A percentile compares a stretch with the other conserved stretches of the same genome.
Conservation (phyloP, 1,140 invertebrate species). For the honey bee (Apis mellifera) region Amel_HAv3.1 CM009941.2:15682501-15683000, state of each 20-base stretch:
- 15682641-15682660: no score
- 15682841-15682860: background rate
- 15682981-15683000: background rate
- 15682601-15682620: no score
- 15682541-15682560: no score
- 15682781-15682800: conserved; percentile 76
- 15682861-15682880: background rate
- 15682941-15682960: conserved; percentile 5
- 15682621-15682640: no score
- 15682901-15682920: background rate
- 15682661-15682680: conserved; percentile 49
- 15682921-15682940: background rate
- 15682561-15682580: no score
- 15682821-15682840: conserved; percentile 17
- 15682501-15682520: background rate
- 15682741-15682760: conserved; percentile 70
- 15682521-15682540: no score
- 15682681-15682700: conserved; percentile 60
- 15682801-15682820: conserved; percentile 31
- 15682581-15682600: no score
- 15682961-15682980: background rate
- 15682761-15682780: conserved; percentile 77
- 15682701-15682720: conserved; percentile 63
- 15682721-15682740: conserved; percentile 78
- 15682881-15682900: background rate